phyloP scores from a whole-genome alignment of 2,113 vertebrate genomes.

The Neolamprologus modestus region DNA sequence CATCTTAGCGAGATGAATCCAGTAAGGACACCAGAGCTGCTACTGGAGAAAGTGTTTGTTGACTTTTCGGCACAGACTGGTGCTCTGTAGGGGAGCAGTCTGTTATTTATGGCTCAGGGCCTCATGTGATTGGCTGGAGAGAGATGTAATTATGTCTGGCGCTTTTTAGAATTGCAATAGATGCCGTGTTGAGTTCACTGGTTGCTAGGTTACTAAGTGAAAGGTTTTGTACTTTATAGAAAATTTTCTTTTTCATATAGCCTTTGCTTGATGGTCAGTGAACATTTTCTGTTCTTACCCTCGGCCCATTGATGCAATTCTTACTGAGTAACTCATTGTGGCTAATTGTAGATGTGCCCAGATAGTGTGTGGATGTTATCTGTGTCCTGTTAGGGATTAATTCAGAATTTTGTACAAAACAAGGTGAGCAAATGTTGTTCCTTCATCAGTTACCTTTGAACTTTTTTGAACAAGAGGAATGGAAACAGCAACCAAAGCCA shows the following conservation, averaged over 20 bases:
- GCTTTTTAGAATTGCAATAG: slow-evolving; percentile 53
- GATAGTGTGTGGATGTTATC: background rate
- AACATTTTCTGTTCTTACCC: background rate
- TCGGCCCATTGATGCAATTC: background rate
- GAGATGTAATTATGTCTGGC: slow-evolving; percentile 69
- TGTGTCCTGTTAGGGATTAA: background rate
- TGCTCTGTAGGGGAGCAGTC: slow-evolving; percentile 60
- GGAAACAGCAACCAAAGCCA: background rate
- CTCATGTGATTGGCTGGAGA: slow-evolving; percentile 55
- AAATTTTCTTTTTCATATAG: background rate
- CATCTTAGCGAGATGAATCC: slow-evolving; percentile 18
- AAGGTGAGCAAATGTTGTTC: background rate
- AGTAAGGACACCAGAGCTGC: slow-evolving; percentile 38
- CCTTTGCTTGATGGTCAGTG: background rate
- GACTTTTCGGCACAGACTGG: slow-evolving; percentile 60
- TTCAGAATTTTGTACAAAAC: background rate
- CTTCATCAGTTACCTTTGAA: background rate
- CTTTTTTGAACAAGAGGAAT: background rate
- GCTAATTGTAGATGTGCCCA: background rate
- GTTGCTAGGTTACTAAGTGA: slow-evolving; percentile 65
- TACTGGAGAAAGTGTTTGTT: slow-evolving; percentile 65
- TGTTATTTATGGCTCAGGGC: slow-evolving; percentile 66
- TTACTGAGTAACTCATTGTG: background rate
- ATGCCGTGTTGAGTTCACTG: slow-evolving; percentile 50
- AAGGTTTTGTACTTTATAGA: background rate